phyloP scores from a whole-genome alignment of 2,113 vertebrate genomes.

The Turnix velox region DNA sequence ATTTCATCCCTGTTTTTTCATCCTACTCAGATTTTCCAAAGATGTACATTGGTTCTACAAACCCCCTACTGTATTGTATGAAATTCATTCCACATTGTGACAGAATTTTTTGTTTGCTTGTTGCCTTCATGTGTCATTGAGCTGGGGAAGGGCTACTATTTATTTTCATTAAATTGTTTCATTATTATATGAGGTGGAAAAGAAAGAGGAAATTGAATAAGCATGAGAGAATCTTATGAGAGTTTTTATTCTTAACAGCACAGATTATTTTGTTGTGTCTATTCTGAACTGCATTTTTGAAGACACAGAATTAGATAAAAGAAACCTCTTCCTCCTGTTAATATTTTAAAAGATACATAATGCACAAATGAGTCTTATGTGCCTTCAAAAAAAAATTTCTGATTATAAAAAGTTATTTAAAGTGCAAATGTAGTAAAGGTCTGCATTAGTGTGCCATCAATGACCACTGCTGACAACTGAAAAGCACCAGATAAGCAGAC shows the following conservation, averaged over 20 bases:
- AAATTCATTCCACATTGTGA: not conserved
- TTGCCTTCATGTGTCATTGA: not conserved
- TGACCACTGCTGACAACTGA: constrained; percentile 22
- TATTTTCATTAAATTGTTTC: not conserved
- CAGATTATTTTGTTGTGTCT: not conserved
- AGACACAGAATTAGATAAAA: not conserved
- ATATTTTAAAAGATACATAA: not conserved
- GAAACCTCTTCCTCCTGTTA: not conserved
- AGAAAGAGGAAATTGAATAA: not conserved
- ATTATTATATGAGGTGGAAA: not conserved
- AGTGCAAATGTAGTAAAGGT: not conserved
- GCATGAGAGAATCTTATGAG: rapidly evolving
- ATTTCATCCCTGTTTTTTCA: not conserved
- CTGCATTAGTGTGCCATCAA: not conserved
- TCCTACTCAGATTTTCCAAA: not conserved
- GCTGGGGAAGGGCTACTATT: rapidly evolving
- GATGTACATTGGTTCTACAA: not conserved
- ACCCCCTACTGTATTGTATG: not conserved
- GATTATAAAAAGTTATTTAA: not conserved
- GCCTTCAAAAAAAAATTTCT: not conserved
- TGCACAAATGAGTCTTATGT: not conserved
- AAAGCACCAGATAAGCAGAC: not conserved
- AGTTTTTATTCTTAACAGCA: not conserved
- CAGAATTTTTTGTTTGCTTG: not conserved
- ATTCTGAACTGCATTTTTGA: not conserved